Conservation (phyloP, 2,113 vertebrate genomes). For the Caranx melampygus region DNA sequence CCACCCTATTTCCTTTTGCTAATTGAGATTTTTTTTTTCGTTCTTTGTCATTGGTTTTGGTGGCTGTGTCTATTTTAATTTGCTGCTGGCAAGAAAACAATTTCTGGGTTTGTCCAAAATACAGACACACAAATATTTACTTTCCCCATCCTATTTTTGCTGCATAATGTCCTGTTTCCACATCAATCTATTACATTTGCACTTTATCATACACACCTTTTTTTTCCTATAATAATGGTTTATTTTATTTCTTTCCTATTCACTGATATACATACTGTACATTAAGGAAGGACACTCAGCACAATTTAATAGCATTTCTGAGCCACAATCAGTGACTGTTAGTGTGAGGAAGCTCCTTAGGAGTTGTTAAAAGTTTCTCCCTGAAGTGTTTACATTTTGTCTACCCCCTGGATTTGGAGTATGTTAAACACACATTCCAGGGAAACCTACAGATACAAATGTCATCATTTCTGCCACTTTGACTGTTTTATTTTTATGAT, state of each 20-base stretch:
- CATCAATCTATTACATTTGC: neutral
- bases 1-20: constrained; percentile 13
- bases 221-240: neutral
- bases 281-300: neutral
- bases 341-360: neutral
- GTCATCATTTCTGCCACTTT: neutral
- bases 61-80: constrained; percentile 11
- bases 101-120: neutral
- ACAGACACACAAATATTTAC: constrained; percentile 9
- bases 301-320: neutral
- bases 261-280: neutral
- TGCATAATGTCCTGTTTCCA: neutral
- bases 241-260: neutral
- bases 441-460: neutral
- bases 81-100: neutral
- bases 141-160: neutral
- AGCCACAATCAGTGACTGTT: neutral
- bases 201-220: neutral
- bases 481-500: neutral
- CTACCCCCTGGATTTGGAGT: neutral
- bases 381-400: constrained; percentile 13
- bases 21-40: neutral
- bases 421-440: constrained; percentile 1
- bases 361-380: neutral
- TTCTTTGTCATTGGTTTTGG: neutral